phyloP scores from a whole-genome alignment of 2,113 vertebrate genomes.

The Coreoperca whiteheadi region DNA sequence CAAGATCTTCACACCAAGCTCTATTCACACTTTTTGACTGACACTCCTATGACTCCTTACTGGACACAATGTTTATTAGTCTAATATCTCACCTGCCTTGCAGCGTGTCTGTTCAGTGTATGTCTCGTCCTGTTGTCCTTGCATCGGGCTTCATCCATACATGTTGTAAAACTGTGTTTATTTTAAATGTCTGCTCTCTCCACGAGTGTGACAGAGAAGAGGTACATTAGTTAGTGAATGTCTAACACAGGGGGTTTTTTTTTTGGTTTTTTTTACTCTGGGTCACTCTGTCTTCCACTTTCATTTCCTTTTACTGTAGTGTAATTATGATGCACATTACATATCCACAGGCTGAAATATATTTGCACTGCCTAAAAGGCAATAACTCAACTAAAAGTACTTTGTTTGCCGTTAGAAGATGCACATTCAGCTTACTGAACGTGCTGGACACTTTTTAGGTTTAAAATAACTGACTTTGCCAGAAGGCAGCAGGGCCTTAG shows the following conservation, averaged over 20 bases:
- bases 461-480: conserved; percentile 23
- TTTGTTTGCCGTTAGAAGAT: background rate
- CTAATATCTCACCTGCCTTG: background rate
- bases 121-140: background rate
- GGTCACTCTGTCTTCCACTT: too few relatives aligned
- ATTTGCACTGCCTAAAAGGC: background rate
- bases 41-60: background rate
- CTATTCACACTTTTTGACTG: background rate
- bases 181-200: background rate
- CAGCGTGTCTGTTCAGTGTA: background rate
- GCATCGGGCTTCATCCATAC: background rate
- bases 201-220: background rate
- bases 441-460: background rate
- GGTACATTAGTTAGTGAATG: background rate
- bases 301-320: background rate
- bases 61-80: background rate
- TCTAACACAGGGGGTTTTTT: too few relatives aligned
- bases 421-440: background rate
- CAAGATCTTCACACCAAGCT: too few relatives aligned
- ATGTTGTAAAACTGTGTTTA: background rate
- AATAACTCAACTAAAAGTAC: background rate
- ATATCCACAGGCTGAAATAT: background rate
- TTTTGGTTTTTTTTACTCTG: too few relatives aligned
- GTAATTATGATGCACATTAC: background rate
- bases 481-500: background rate